phyloP scores from a whole-genome alignment of 2,797 vertebrate genomes.

The Rhabdophis nuchalis region DNA sequence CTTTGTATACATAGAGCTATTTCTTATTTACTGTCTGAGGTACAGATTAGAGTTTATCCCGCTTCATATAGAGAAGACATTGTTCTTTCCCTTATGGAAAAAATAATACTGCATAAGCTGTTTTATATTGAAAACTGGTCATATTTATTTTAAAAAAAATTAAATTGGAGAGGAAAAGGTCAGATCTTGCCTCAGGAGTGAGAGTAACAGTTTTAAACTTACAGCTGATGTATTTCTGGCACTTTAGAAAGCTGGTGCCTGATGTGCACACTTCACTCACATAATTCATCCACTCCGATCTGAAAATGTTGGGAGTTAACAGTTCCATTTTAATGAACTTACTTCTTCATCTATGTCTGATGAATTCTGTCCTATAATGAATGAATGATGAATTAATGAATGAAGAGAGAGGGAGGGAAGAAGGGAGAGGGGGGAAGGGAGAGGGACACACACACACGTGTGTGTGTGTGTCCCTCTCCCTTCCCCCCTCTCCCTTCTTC shows the following conservation, averaged over 20 bases:
- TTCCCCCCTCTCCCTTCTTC: no score
- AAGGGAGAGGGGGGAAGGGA: no score
- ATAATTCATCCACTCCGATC: background rate
- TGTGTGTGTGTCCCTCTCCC: no score
- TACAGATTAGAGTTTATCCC: slow-evolving; percentile 29
- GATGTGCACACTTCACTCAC: background rate
- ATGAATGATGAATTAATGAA: background rate
- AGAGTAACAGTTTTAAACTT: slow-evolving; percentile 28
- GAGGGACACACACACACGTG: background rate
- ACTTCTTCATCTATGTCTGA: background rate
- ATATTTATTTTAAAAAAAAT: slow-evolving; percentile 7
- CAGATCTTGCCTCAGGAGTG: background rate
- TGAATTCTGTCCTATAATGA: slow-evolving; percentile 4
- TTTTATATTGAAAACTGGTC: slow-evolving; percentile 7
- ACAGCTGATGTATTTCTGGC: background rate
- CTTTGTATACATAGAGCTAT: slow-evolving; percentile 4
- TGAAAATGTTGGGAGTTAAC: background rate
- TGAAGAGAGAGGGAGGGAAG: no score
- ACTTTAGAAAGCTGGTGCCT: background rate
- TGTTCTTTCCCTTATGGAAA: slow-evolving; percentile 2
- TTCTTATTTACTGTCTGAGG: background rate
- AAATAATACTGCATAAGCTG: slow-evolving; percentile 28
- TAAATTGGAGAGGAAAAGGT: background rate
- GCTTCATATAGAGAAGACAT: slow-evolving; percentile 2
- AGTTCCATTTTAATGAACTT: background rate